Evolutionary conservation across 2,888 invertebrate genomes (phyloP).

Genomic region (Erannis defoliaria): DNA sequence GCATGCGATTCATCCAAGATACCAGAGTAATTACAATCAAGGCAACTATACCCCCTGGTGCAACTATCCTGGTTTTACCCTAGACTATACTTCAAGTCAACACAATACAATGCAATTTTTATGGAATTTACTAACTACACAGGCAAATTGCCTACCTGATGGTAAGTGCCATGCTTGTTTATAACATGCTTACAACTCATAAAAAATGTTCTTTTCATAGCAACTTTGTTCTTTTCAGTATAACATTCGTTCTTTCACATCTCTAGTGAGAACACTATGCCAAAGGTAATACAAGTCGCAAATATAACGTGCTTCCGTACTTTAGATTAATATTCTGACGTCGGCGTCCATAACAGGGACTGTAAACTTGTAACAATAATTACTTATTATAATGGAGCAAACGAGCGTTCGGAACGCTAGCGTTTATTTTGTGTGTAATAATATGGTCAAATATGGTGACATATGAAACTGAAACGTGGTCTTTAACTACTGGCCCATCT

Average conservation of each 20-base stretch:
- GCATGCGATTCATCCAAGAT: too few species aligned
- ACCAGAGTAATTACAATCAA: too few species aligned
- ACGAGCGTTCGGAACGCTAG: slow-evolving; percentile 45
- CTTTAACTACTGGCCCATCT: neutral
- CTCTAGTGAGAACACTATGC: slow-evolving; percentile 31
- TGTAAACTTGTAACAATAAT: slow-evolving; percentile 57
- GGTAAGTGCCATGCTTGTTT: too few species aligned
- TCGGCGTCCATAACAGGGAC: slow-evolving; percentile 53
- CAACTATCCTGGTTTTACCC: too few species aligned
- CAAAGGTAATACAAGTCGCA: slow-evolving; percentile 53
- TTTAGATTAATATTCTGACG: slow-evolving; percentile 66
- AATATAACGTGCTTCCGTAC: slow-evolving; percentile 54
- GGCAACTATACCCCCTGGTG: too few species aligned
- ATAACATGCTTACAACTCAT: too few species aligned
- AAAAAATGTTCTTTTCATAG: too few species aligned
- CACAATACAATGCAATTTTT: too few species aligned
- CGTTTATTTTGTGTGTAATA: neutral
- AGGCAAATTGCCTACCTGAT: too few species aligned
- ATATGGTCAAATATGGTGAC: too few species aligned
- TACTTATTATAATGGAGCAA: slow-evolving; percentile 40
- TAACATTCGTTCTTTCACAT: slow-evolving; percentile 1
- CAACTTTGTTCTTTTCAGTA: neutral
- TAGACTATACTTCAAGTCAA: too few species aligned
- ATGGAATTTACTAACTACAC: too few species aligned
- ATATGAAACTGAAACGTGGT: neutral